Conservation (phyloP, 2,888 invertebrate species). For the Teleiodes luculella region DNA sequence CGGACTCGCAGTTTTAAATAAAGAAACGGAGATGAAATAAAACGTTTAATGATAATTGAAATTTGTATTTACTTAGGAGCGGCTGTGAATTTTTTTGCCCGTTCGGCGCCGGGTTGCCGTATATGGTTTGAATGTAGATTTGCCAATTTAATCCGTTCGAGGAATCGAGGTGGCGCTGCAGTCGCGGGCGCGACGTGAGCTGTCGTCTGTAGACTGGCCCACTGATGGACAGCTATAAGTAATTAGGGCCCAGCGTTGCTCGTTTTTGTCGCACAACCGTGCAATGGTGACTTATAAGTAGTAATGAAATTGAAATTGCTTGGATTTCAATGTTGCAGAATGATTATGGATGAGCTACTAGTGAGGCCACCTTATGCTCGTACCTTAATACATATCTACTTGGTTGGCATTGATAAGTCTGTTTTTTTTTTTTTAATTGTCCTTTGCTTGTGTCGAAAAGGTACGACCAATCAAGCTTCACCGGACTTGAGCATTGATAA, state of each 20-base stretch:
- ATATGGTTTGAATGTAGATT: constrained; percentile 64
- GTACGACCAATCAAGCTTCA: too few relatives aligned
- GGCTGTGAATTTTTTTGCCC: constrained; percentile 51
- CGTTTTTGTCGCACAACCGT: constrained; percentile 34
- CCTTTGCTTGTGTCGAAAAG: too few relatives aligned
- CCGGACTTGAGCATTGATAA: too few relatives aligned
- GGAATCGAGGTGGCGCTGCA: constrained; percentile 52
- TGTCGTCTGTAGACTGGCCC: constrained; percentile 42
- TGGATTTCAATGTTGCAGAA: constrained; percentile 31
- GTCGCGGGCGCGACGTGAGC: constrained; percentile 26
- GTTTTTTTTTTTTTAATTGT: too few relatives aligned
- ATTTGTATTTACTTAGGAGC: constrained; percentile 71
- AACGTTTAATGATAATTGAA: constrained; percentile 74
- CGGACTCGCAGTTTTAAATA: constrained; percentile 53
- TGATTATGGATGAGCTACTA: constrained; percentile 17
- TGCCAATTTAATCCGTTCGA: constrained; percentile 66
- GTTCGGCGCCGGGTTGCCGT: constrained; percentile 59
- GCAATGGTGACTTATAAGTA: constrained; percentile 24
- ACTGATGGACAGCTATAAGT: constrained; percentile 47
- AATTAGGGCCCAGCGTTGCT: constrained; percentile 43
- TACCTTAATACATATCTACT: neutral
- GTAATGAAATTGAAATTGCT: constrained; percentile 37
- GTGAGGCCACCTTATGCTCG: neutral
- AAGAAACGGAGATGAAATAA: constrained; percentile 66
- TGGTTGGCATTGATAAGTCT: constrained; percentile 4